Evolutionary conservation across 64 coral and sea anemone genomes (phyloP).

Genomic region (Hydrozoanthus tunicans): DNA sequence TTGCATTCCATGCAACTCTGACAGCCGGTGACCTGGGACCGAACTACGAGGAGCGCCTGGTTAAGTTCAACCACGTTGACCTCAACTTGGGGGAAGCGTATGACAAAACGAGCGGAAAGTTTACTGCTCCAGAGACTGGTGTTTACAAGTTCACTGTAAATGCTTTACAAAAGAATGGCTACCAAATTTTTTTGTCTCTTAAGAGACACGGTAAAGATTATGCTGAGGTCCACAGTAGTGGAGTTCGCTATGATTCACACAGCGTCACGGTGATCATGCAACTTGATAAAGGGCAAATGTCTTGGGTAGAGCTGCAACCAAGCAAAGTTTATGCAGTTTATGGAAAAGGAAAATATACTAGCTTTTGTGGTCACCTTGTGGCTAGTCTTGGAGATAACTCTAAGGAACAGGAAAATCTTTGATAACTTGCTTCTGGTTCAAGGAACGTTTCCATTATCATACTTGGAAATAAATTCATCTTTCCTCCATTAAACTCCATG

Average conservation of each 20-base stretch:
- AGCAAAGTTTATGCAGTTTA: slow-evolving; percentile 40
- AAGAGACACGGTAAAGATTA: slow-evolving; percentile 49
- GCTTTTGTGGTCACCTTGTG: slow-evolving; percentile 44
- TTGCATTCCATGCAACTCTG: slow-evolving; percentile 55
- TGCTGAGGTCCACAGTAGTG: slow-evolving; percentile 27
- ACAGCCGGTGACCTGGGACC: slow-evolving; percentile 45
- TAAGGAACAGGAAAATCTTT: no score
- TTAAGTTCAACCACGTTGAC: slow-evolving; percentile 47
- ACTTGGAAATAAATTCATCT: no score
- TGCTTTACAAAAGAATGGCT: slow-evolving; percentile 41
- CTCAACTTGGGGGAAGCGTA: slow-evolving; percentile 29
- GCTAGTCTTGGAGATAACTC: neutral
- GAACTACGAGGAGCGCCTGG: slow-evolving; percentile 44
- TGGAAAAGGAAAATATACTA: slow-evolving; percentile 49
- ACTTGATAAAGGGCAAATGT: slow-evolving; percentile 26
- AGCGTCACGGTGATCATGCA: slow-evolving; percentile 37
- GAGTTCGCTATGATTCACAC: slow-evolving; percentile 42
- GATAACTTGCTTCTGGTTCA: no score
- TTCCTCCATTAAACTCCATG: no score
- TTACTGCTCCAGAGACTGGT: slow-evolving; percentile 26
- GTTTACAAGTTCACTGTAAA: slow-evolving; percentile 43
- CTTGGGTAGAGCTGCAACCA: slow-evolving; percentile 23
- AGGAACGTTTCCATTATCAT: no score
- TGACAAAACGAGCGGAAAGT: slow-evolving; percentile 2
- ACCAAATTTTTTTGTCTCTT: slow-evolving; percentile 38